A percentile compares a stretch with the other conserved stretches of the same genome.
phyloP scores from a whole-genome alignment of 2,888 invertebrate species.

The Zaprionus bogoriensis region DNA sequence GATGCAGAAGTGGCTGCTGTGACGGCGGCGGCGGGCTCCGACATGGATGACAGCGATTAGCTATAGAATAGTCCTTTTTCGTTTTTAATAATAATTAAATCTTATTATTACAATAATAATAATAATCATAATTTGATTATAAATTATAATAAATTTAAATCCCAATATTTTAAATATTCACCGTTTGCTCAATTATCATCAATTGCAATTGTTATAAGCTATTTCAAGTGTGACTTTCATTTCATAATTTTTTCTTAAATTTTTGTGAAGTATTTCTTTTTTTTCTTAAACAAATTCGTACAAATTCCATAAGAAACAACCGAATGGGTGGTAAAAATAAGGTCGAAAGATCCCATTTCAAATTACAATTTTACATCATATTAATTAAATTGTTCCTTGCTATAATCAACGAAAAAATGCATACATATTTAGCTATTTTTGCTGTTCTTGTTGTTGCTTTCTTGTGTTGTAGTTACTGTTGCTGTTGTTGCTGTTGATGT shows the following conservation, averaged over 20 bases:
- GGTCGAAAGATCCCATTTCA: constrained; percentile 52
- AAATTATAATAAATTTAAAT: constrained; percentile 79
- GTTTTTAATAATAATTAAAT: constrained; percentile 79
- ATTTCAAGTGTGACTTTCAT: constrained; percentile 50
- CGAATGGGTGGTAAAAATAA: constrained; percentile 39
- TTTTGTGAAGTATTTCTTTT: constrained; percentile 42
- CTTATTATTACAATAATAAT: constrained; percentile 78
- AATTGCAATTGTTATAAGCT: constrained; percentile 51
- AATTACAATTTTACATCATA: constrained; percentile 56
- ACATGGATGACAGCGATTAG: constrained; percentile 67
- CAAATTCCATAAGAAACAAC: constrained; percentile 61
- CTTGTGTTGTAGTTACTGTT: constrained; percentile 7
- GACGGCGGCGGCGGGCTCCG: constrained; percentile 53
- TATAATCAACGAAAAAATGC: constrained; percentile 71
- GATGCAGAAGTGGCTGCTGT: constrained; percentile 66
- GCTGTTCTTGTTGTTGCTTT: constrained; percentile 17
- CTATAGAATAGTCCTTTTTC: constrained; percentile 37
- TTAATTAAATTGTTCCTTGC: constrained; percentile 58
- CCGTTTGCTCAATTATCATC: constrained; percentile 54
- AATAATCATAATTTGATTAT: constrained; percentile 72
- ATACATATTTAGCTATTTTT: constrained; percentile 56
- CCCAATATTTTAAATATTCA: constrained; percentile 76
- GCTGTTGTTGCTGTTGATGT: constrained; percentile 33
- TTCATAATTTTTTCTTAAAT: constrained; percentile 22
- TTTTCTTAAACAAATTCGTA: constrained; percentile 68